Evolutionary conservation across 23 tunicate genomes (phyloP).

Genomic region (Ascidia mentula): DNA sequence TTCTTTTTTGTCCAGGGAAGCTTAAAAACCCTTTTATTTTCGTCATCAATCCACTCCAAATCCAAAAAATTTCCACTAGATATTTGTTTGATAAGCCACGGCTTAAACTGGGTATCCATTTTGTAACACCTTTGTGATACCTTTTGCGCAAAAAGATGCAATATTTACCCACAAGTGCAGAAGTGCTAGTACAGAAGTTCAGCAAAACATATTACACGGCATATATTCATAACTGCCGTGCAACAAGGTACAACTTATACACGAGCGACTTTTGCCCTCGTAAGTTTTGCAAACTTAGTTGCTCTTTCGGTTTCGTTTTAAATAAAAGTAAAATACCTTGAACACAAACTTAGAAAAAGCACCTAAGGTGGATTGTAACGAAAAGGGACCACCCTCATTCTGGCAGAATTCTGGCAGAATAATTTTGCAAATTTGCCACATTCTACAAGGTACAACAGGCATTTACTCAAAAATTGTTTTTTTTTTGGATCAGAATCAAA

Average conservation of each 20-base stretch:
- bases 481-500: too few species aligned
- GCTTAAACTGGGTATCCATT: slow-evolving; percentile 33
- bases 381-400: too few species aligned
- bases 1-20: slow-evolving; percentile 84
- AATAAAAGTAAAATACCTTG: background rate
- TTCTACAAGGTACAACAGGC: too few species aligned
- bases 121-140: too few species aligned
- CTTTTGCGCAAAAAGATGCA: too few species aligned
- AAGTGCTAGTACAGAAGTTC: background rate
- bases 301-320: background rate
- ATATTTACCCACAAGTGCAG: background rate
- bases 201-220: background rate
- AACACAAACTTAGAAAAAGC: background rate
- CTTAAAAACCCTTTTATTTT: slow-evolving; percentile 52
- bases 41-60: slow-evolving; percentile 77
- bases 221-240: background rate
- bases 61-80: slow-evolving; percentile 54
- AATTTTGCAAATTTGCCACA: too few species aligned
- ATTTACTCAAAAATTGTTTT: too few species aligned
- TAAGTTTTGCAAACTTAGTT: background rate
- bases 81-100: slow-evolving; percentile 60
- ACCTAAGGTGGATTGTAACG: slow-evolving; percentile 1
- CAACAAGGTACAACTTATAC: background rate
- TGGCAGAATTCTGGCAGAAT: too few species aligned
- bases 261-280: background rate